Conservation (phyloP, 2,797 vertebrate species). For the Rhinella marina region DNA sequence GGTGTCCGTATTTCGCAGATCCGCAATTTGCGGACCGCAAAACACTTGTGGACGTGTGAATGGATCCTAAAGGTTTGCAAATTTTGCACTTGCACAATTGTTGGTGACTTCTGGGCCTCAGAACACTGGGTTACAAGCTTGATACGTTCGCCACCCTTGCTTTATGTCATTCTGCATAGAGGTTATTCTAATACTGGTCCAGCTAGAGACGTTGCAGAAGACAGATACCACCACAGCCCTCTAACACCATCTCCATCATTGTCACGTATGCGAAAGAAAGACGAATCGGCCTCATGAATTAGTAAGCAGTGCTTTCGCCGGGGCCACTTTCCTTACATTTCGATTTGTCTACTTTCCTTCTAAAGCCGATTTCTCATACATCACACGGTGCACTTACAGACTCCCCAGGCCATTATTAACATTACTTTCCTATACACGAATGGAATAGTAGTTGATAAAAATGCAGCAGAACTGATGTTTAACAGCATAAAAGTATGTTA, state of each 20-base stretch:
- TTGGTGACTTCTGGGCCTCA: too few species aligned
- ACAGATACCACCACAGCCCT: background rate
- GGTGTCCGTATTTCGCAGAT: too few species aligned
- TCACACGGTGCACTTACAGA: conserved; percentile 23
- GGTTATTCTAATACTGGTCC: background rate
- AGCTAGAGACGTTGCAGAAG: background rate
- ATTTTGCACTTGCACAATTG: too few species aligned
- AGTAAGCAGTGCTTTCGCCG: conserved; percentile 43
- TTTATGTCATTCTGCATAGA: background rate
- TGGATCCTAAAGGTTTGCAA: too few species aligned
- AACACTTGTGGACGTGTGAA: too few species aligned
- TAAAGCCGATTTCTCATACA: conserved; percentile 42
- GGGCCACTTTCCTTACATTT: conserved; percentile 49
- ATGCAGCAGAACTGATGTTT: conserved; percentile 23
- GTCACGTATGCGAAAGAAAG: conserved; percentile 15
- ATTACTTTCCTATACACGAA: conserved; percentile 31
- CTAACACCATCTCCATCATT: conserved; percentile 29
- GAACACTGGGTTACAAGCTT: too few species aligned
- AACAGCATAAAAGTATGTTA: conserved; percentile 45
- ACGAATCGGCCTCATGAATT: conserved; percentile 49
- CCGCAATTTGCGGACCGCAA: too few species aligned
- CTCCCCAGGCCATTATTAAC: conserved; percentile 37
- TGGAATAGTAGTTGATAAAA: conserved; percentile 49
- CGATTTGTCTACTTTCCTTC: conserved; percentile 49
- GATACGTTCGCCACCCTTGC: too few species aligned